A percentile compares a stretch with the other conserved stretches of the same genome.
Evolutionary conservation across 2,888 invertebrate genomes (phyloP).

Genomic region (Scrobipalpa atriplicella): DNA sequence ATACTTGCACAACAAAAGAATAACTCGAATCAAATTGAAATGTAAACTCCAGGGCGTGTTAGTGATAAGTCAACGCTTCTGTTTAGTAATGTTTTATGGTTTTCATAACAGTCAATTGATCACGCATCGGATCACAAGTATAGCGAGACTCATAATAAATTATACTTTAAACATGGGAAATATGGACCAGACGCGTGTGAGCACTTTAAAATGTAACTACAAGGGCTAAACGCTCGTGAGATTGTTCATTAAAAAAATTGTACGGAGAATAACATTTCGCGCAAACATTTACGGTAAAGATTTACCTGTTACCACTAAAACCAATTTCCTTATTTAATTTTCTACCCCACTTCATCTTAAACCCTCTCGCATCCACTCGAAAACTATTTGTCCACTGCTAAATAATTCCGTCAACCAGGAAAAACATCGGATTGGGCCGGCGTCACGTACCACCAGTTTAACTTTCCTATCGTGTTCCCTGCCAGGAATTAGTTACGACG

Average conservation of each 20-base stretch:
- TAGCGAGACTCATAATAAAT: conserved; percentile 55
- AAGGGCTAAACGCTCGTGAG: background rate
- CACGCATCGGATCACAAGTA: conserved; percentile 64
- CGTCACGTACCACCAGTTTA: conserved; percentile 53
- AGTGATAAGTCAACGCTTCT: conserved; percentile 56
- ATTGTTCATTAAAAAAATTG: background rate
- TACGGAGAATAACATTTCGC: background rate
- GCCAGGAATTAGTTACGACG: conserved; percentile 56
- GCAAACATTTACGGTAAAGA: background rate
- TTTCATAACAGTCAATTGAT: conserved; percentile 78
- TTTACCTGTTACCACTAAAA: background rate
- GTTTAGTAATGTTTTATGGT: conserved; percentile 74
- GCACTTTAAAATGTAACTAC: conserved; percentile 47
- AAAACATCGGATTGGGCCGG: conserved; percentile 56
- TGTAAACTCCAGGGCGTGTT: conserved; percentile 73
- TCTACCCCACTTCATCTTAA: conserved; percentile 41
- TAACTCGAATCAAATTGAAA: conserved; percentile 62
- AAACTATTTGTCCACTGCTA: conserved; percentile 66
- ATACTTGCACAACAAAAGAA: conserved; percentile 30
- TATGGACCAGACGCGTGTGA: conserved; percentile 49
- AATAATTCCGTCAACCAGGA: conserved; percentile 57
- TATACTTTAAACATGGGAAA: conserved; percentile 59
- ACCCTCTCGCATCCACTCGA: conserved; percentile 53
- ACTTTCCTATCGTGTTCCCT: conserved; percentile 51
- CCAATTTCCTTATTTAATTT: conserved; percentile 26